phyloP scores from a whole-genome alignment of 1,140 invertebrate species.

The Orussus abietinus region DNA sequence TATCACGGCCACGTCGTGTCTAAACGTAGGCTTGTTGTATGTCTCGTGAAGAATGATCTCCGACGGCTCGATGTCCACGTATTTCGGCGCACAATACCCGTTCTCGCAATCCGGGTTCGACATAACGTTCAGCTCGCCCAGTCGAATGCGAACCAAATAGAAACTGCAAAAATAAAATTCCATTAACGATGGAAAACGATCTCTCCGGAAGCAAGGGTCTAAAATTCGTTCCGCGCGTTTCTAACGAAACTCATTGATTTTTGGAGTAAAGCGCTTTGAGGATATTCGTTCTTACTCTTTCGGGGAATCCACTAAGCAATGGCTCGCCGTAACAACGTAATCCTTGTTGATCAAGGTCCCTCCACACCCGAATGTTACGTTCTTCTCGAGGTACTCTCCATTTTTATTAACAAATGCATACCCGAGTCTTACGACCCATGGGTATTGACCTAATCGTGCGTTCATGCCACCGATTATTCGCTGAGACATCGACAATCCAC shows the following conservation, averaged over 20 bases:
- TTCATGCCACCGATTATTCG: slow-evolving; percentile 63
- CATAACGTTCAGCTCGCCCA: slow-evolving; percentile 59
- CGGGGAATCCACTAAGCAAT: slow-evolving; percentile 58
- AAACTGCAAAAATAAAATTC: slow-evolving; percentile 14
- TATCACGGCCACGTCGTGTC: slow-evolving; percentile 67
- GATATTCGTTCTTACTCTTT: slow-evolving; percentile 32
- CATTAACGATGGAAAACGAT: neutral
- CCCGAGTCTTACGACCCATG: slow-evolving; percentile 66
- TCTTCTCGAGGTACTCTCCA: slow-evolving; percentile 4
- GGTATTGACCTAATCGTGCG: slow-evolving; percentile 61
- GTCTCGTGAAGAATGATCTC: slow-evolving; percentile 52
- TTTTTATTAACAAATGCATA: slow-evolving; percentile 48
- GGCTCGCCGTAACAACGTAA: slow-evolving; percentile 65
- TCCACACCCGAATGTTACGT: slow-evolving; percentile 56
- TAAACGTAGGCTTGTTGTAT: slow-evolving; percentile 58
- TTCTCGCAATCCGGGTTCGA: slow-evolving; percentile 58
- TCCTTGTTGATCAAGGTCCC: slow-evolving; percentile 60
- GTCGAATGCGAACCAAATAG: slow-evolving; percentile 53
- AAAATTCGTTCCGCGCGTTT: slow-evolving; percentile 10
- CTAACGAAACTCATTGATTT: slow-evolving; percentile 4
- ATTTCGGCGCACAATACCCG: slow-evolving; percentile 54
- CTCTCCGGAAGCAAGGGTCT: slow-evolving; percentile 11
- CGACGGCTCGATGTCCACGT: slow-evolving; percentile 50
- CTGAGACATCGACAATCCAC: slow-evolving; percentile 56
- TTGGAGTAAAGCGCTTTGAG: slow-evolving; percentile 2